These are phyloP conservation scores for Luperina testacea DNA, from an alignment of 2,888 invertebrate species.

Conservation along the genomic window DNA sequence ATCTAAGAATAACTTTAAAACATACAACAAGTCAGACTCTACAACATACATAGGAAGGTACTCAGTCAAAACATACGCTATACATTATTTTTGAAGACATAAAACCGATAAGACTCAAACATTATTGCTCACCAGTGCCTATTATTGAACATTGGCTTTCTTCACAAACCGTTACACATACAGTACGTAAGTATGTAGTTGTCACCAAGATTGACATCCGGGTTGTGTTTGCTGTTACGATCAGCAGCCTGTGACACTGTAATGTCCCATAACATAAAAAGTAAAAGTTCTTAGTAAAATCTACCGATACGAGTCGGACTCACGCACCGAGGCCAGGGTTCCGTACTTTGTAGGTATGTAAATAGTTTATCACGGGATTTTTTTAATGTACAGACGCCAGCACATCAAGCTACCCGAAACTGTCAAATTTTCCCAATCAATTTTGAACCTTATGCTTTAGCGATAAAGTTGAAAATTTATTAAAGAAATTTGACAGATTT, in stretches of 20 bases:
- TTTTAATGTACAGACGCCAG: no score
- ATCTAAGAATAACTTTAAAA: not conserved
- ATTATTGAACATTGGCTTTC: constrained; percentile 22
- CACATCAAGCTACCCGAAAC: no score
- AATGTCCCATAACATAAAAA: not conserved
- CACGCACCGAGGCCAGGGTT: no score
- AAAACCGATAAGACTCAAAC: constrained; percentile 7
- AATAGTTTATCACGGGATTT: no score
- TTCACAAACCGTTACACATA: not conserved
- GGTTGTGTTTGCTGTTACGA: not conserved
- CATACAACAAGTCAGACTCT: not conserved
- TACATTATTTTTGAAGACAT: constrained; percentile 6
- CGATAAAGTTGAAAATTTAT: no score
- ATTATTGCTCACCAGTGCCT: constrained; percentile 13
- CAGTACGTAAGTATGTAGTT: not conserved
- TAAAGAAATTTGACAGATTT: no score
- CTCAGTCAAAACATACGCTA: not conserved
- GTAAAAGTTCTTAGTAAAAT: not conserved
- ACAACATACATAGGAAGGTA: not conserved
- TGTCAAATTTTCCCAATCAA: no score
- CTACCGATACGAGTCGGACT: no score
- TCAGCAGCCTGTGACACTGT: not conserved
- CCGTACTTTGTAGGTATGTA: no score
- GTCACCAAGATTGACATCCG: constrained; percentile 3
- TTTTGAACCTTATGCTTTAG: no score